Percentiles rank a stretch among this genome's conserved stretches.
Evolutionary conservation across 2,888 invertebrate species (phyloP).

Genomic region (Amphipyra berbera): DNA sequence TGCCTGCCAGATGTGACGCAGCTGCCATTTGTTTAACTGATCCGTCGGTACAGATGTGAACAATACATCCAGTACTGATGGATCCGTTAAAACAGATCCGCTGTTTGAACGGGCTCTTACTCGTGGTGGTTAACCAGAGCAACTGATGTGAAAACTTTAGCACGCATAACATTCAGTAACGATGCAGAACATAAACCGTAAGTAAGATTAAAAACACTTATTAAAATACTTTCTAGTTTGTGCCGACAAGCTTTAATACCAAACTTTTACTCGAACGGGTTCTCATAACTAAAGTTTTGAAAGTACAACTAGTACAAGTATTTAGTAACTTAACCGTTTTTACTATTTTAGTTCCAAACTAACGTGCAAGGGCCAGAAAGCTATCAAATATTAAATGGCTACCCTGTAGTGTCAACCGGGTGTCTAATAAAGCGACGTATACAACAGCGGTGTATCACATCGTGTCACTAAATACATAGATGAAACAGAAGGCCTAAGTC

Average conservation of each 20-base stretch:
- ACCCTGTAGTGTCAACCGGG: conserved; percentile 13
- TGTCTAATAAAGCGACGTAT: conserved; percentile 33
- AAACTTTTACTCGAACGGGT: background rate
- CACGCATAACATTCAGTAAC: background rate
- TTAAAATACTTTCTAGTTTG: conserved; percentile 14
- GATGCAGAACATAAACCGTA: background rate
- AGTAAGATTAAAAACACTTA: background rate
- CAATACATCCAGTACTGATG: no score
- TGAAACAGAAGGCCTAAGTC: conserved; percentile 1
- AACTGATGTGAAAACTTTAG: background rate
- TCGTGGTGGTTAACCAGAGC: background rate
- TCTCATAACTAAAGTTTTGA: background rate
- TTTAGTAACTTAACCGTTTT: background rate
- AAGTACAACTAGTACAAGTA: background rate
- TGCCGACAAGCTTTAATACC: background rate
- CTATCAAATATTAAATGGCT: conserved; percentile 24
- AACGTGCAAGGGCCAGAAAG: background rate
- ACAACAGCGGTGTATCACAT: conserved; percentile 10
- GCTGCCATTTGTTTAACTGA: no score
- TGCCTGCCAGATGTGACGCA: no score
- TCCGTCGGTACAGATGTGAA: no score
- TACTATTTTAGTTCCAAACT: conserved; percentile 1
- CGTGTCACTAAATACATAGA: background rate
- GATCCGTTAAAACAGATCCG: no score
- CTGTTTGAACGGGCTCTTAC: no score